A percentile compares a stretch with the other conserved stretches of the same genome.
Conservation (phyloP, 2,797 vertebrate species). For the Coccyzus lansbergi region DNA sequence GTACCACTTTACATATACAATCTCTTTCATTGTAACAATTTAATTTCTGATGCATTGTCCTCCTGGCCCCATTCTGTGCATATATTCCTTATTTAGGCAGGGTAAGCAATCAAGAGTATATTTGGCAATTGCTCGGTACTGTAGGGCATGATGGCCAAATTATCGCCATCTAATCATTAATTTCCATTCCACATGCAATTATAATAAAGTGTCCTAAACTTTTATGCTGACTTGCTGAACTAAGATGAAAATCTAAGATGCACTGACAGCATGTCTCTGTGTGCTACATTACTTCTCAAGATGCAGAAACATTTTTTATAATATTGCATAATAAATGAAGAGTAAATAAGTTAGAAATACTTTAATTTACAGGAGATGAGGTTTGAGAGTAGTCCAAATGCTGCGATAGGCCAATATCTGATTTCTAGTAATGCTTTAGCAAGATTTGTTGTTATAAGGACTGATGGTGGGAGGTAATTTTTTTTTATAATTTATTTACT, state of each 20-base stretch:
- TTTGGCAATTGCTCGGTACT: conserved; percentile 43
- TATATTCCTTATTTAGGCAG: conserved; percentile 46
- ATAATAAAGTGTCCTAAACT: conserved; percentile 49
- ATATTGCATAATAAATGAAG: neutral
- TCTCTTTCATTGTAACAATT: neutral
- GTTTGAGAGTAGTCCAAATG: conserved; percentile 1
- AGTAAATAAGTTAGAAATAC: conserved; percentile 50
- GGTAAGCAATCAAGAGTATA: conserved; percentile 33
- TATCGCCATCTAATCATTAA: conserved; percentile 44
- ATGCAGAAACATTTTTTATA: neutral
- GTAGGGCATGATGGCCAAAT: conserved; percentile 10
- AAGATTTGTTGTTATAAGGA: conserved; percentile 25
- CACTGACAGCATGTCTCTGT: neutral
- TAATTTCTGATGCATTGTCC: neutral
- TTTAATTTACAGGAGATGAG: conserved; percentile 30
- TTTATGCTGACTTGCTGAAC: conserved; percentile 50
- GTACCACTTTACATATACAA: neutral
- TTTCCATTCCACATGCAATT: conserved; percentile 54
- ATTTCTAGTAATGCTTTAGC: conserved; percentile 51
- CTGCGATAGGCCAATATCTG: neutral
- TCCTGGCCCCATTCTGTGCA: neutral
- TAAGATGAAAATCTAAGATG: conserved; percentile 29
- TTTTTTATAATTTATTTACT: conserved; percentile 64
- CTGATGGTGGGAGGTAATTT: neutral
- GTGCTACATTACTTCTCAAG: conserved; percentile 24